Base-by-base conservation (phyloP, 2,797 vertebrate genomes). In the Cetoscarus ocellatus region DNA sequence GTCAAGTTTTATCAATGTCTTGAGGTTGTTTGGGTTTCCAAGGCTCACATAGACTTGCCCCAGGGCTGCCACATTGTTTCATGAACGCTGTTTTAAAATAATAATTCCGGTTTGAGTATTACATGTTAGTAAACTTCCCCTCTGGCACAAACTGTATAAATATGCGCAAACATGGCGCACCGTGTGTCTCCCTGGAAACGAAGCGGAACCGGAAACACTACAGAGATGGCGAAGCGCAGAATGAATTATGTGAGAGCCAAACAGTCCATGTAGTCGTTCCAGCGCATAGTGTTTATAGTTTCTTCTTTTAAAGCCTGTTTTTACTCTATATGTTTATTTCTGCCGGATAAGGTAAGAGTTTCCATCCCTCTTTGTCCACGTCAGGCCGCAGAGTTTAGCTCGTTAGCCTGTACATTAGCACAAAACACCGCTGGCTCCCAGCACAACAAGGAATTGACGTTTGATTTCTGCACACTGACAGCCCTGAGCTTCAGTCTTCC, bases 131-230 rank as follows among this genome's bases (percentile, higher is more conserved):
- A 27, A 27, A 27, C 27, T 27, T 27, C 27, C 4, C 27, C 38
- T 10, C 38, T 7, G 38, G 38, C 38, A 39, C 7, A 27, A 27
- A 44, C 5, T 12, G 19, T 13, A 75, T 69, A 84, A 77, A 65
- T 66, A 80, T 78, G 82, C 81, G 75, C 65, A 84, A 74, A 68
- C 3, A 39, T 17, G 13, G 54, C 76, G 85, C 82, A 52, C 0
- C 1, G 4, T 15, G 48, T 19, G 45, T 82, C 35, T 75, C 70
- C 77, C 6, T 75, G 61, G 61, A 17, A 47, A 79, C 82, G 39
- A 44, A 66, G 5, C 85, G 88, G 90, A 92, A 91, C 61, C 87
- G 92, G 92, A 93, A 91, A 3, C 34, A 38, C 4, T 4, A 39
- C 3, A 44, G 34, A 0, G 34, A 83, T 69, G 83, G 17, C 43